Conservation (phyloP, 2,797 vertebrate genomes). For the Argyrosomus regius region DNA sequence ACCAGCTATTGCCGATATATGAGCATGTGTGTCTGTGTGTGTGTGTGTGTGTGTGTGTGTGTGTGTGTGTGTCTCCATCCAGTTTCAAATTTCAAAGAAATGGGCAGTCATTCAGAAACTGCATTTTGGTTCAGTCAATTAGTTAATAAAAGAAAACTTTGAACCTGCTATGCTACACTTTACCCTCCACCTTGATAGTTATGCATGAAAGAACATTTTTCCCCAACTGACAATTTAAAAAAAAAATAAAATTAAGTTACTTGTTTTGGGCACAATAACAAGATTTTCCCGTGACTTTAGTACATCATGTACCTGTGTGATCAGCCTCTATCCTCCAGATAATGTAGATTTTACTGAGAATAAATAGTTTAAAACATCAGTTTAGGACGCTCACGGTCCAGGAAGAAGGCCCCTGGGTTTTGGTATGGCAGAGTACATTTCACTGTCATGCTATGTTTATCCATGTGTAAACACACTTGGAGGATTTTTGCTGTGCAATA, state of each 20-base stretch:
- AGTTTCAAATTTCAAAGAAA: background rate
- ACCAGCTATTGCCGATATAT: no score
- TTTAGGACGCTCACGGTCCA: slow-evolving; percentile 7
- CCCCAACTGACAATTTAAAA: background rate
- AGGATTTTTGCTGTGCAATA: slow-evolving; percentile 41
- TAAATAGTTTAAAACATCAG: slow-evolving; percentile 65
- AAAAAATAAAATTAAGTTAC: no score
- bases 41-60: no score
- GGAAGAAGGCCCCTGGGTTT: slow-evolving; percentile 47
- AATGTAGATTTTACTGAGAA: slow-evolving; percentile 29
- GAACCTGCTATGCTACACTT: background rate
- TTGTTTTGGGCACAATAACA: no score
- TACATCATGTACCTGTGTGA: no score
- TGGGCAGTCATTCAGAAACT: background rate
- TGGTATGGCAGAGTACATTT: slow-evolving; percentile 38
- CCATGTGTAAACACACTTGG: slow-evolving; percentile 72
- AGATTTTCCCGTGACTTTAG: no score
- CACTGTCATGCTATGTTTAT: slow-evolving; percentile 69
- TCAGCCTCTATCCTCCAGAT: background rate
- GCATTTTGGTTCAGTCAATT: background rate
- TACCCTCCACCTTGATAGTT: background rate
- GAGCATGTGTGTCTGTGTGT: no score
- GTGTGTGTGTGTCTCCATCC: no score
- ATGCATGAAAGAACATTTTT: background rate
- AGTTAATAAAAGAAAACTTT: background rate